These are phyloP conservation scores for Melanotaenia duboulayi DNA, from an alignment of 2,113 vertebrate species.

Conservation along the genomic window DNA sequence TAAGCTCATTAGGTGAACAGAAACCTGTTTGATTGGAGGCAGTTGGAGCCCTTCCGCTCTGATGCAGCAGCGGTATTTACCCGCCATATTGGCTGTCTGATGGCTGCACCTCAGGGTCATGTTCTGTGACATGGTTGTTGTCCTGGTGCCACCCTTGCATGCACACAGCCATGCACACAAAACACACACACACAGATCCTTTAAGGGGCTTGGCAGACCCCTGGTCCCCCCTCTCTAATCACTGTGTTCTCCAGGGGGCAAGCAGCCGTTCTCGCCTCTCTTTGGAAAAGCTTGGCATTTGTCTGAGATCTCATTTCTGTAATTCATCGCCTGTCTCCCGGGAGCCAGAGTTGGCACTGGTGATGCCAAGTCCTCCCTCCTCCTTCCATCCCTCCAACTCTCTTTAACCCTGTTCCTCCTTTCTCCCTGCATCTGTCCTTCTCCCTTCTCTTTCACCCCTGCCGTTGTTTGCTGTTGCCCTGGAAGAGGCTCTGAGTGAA, in stretches of 20 bases:
- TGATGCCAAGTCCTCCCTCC: constrained; percentile 66
- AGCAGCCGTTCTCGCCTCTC: constrained; percentile 63
- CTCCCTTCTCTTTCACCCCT: constrained; percentile 36
- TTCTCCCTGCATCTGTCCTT: constrained; percentile 5
- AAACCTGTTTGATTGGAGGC: constrained; percentile 80
- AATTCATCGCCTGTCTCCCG: constrained; percentile 81
- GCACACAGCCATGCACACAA: neutral
- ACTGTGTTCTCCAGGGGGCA: constrained; percentile 76
- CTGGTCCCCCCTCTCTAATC: constrained; percentile 80
- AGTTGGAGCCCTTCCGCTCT: constrained; percentile 72
- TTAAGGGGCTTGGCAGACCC: constrained; percentile 78
- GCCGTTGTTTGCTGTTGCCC: constrained; percentile 54
- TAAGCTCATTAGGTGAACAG: constrained; percentile 77
- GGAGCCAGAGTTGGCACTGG: constrained; percentile 76
- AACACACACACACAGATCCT: constrained; percentile 49
- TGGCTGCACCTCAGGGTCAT: constrained; percentile 81
- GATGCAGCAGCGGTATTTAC: constrained; percentile 77
- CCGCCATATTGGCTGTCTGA: constrained; percentile 81
- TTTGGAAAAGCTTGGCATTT: constrained; percentile 82
- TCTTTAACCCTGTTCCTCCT: constrained; percentile 27
- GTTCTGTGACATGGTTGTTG: constrained; percentile 81
- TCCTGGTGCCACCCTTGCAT: constrained; percentile 69
- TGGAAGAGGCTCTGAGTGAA: constrained; percentile 52
- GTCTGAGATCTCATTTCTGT: constrained; percentile 83
- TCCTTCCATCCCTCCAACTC: constrained; percentile 36